A percentile compares a stretch with the other conserved stretches of the same genome.
These are phyloP conservation scores for Etheostoma perlongum DNA, from an alignment of 2,797 vertebrate species.

Conservation along the genomic window DNA sequence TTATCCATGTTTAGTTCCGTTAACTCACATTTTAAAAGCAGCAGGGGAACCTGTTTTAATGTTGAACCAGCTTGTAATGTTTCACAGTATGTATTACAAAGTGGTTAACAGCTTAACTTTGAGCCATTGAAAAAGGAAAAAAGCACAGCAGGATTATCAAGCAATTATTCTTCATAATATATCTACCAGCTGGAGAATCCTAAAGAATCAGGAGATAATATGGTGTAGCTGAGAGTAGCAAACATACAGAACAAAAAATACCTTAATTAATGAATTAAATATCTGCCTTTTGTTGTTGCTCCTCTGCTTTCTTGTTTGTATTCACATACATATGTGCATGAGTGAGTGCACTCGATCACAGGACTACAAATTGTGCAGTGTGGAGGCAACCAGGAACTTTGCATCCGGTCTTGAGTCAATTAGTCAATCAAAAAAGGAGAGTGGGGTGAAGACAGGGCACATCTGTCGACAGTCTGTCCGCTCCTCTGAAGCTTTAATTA, in stretches of 20 bases:
- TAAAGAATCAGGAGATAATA: background rate
- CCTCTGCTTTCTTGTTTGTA: background rate
- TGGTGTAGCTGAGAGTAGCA: background rate
- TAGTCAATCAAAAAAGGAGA: conserved; percentile 23
- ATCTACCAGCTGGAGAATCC: background rate
- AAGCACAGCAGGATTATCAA: background rate
- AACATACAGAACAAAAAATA: background rate
- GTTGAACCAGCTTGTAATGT: background rate
- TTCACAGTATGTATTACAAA: background rate
- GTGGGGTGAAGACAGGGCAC: conserved; percentile 44
- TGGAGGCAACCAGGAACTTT: conserved; percentile 15
- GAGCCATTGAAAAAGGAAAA: background rate
- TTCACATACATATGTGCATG: conserved; percentile 24
- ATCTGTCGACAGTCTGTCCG: conserved; percentile 51
- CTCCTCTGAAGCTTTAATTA: conserved; percentile 52
- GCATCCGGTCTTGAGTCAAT: conserved; percentile 50
- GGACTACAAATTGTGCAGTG: background rate
- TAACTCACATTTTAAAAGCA: background rate
- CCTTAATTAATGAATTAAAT: conserved; percentile 27
- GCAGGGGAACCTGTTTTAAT: background rate
- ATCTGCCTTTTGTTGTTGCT: conserved; percentile 19
- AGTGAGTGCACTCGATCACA: conserved; percentile 3
- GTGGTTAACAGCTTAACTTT: background rate
- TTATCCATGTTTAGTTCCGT: background rate
- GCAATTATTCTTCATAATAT: background rate